Base-by-base conservation (phyloP, 30 jellyfish, hydroid and myxozoan species). In the Cassiopea xamachana region DNA sequence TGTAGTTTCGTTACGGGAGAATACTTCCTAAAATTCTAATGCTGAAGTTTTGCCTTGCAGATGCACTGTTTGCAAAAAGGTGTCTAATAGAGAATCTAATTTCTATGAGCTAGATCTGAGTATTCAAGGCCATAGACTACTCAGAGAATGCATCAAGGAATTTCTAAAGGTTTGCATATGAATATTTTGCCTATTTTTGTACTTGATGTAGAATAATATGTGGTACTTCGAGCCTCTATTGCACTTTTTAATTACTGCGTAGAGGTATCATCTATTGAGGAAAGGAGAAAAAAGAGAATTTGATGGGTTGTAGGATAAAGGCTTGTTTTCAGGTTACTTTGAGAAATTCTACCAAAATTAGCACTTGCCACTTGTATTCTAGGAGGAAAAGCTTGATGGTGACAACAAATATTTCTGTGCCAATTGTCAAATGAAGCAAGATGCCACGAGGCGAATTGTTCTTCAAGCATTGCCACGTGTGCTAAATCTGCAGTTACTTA, bases 381-480 rank as follows among this genome's bases (percentile, higher is more conserved):
- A 91, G 95, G 99, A 95, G 74, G 99, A 95, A 74, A 81, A 86
- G 44, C 93, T 95, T 62, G 98, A 95, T 44, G 97, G 96, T 69
- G 99, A 95, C 69, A 95, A 95, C 84, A 85, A 91, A 75, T 95
- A 95, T 71, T 91, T 59, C 73, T 95, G 99, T 78, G 45, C 93
- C 1, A 82, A 59, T 59, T 95, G 99, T 79, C 91, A 87, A 47
- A 68, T 83, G n/a, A 95, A 95, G 83, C 98, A 80, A 84, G 87
- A 91, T 72, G 99, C 99, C 0, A 83, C 84, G 19, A 73, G 99
- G 77, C 82, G 78, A 68, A 95, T 95, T 68, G 94, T 79, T 60
- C 86, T 95, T 19, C 91, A 89, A 61, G 58, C 90, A 16, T 72
- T 95, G 61, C 99, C 99, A 73, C 98, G 97, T 9, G 93, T 91